Evolutionary conservation across 1,140 invertebrate genomes (phyloP), one percentile per base, ranked within the genome.

Genomic region (Aphis gossypii): DNA sequence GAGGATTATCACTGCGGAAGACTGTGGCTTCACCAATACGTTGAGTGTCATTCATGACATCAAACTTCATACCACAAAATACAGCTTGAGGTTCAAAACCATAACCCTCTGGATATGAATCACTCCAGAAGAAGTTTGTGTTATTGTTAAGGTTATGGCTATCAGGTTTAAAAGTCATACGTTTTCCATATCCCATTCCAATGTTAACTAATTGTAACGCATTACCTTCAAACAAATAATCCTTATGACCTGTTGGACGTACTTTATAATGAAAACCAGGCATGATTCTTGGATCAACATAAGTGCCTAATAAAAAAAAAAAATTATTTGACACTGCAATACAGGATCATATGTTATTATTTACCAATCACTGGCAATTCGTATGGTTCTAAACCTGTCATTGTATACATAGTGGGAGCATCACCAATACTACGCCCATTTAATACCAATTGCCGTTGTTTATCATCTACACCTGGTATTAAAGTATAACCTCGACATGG

Each of bases 61-160:
- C 95, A 95, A 97, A 97, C 94, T 96, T 96, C 96, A 97, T 96
- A 11, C 96, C 96, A 30, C 96, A 96, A 89, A 96, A 95, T 21
- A 98, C 96, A 1, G 97, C 97, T 46, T 96, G 95, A 0, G 97
- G 95, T 94, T 97, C 96, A 94, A 98, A 96, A 44, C 97, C 97
- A 93, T 97, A 96, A 46, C 97, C 97, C 94, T 97, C 97, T 4
- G 97, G 96, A 94, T 97, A 96, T 84, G 96, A 97, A 95, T 98
- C 97, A n/a, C 97, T 97, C 97, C 97, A 98, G 94, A 98, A 97
- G 94, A 96, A 97, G 95, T 97, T 97, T 94, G 96, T 96, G 92
- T 97, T 96, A 44, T 96, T 95, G 94, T 97, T 97, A 38, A 96
- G 95, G 56, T 96, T 96, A 11, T 95, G 95, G 7, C 95, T 94